Base-by-base conservation (phyloP, 2,888 invertebrate genomes). In the Dascillus cervinus region DNA sequence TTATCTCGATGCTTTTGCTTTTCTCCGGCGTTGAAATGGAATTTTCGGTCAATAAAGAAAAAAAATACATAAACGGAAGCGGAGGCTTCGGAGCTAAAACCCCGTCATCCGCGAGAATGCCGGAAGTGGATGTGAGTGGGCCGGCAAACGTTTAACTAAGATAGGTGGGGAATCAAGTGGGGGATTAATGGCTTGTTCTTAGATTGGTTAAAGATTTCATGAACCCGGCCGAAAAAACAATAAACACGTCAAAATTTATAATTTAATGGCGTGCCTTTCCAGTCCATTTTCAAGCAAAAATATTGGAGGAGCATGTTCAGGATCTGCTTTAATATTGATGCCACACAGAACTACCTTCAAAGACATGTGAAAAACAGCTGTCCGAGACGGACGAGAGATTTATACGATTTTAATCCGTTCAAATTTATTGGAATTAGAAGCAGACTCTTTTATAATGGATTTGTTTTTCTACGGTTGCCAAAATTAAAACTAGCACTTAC, bases 401-500 rank as follows among this genome's bases (percentile, higher is more conserved):
- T 37, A 37, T 37, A 33, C 27, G 26, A 30, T 34, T 34, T 37
- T 37, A 37, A 37, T 37, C 37, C 30, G 17, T 6, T 4, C 17
- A 17, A 17, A 8, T 17, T 17, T 17, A 17, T 17, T 17, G 17
- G 17, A 8, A 17, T 17, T 17, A 17, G 8, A 17, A 17, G 4
- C n/a, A n/a, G 17, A 6, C 4, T 17, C 8, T 17, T 6, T 4
- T 17, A 17, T 8, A 17, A 17, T 17, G 8, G 8, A 17, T 17
- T 17, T 17, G 17, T n/a, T n/a, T n/a, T n/a, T n/a, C n/a, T n/a
- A n/a, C n/a, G n/a, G n/a, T n/a, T n/a, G n/a, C n/a, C n/a, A n/a
- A n/a, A n/a, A n/a, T n/a, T n/a, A 32, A n/a, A n/a, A n/a, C n/a
- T n/a, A 29, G 31, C 66, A 83, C 86, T 86, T 73, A 87, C 87